A percentile compares a stretch with the other conserved stretches of the same genome.
Conservation (phyloP, 2,113 vertebrate genomes). For the Gymnorhina tibicen region DNA sequence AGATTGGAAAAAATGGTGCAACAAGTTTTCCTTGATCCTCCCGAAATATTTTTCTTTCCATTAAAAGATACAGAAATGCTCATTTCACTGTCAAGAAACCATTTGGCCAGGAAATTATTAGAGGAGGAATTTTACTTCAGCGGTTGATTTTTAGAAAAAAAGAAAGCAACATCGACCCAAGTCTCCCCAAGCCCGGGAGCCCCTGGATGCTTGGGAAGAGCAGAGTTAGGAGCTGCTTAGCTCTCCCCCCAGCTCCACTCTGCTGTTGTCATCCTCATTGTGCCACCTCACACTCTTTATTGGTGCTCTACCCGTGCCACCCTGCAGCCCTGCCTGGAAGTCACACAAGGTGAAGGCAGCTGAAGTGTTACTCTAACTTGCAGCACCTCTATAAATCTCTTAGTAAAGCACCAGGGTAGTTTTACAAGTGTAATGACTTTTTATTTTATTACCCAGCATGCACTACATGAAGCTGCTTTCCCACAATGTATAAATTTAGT, state of each 20-base stretch:
- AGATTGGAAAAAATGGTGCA: constrained; percentile 34
- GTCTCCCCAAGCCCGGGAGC: background rate
- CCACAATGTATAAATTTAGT: background rate
- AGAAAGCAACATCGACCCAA: background rate
- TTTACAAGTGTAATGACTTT: constrained; percentile 38
- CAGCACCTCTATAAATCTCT: constrained; percentile 39
- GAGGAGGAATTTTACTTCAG: background rate
- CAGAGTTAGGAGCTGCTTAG: background rate
- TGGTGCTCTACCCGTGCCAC: background rate
- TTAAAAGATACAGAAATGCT: constrained; percentile 11
- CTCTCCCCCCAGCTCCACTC: background rate
- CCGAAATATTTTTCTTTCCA: constrained; percentile 33
- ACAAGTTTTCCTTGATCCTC: background rate
- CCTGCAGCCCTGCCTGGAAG: background rate
- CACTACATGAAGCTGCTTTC: constrained; percentile 11
- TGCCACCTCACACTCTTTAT: background rate
- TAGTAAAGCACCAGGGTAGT: background rate
- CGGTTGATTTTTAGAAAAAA: background rate
- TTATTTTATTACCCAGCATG: constrained; percentile 27
- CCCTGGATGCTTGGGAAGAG: background rate
- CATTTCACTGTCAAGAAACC: background rate
- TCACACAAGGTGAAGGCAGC: constrained; percentile 36
- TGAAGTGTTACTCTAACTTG: constrained; percentile 8
- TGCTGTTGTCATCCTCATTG: background rate
- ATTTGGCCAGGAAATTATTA: background rate